These are phyloP conservation scores for Masnerella sp. DNA, from an alignment of 2,888 invertebrate genomes.

Conservation along the genomic window DNA sequence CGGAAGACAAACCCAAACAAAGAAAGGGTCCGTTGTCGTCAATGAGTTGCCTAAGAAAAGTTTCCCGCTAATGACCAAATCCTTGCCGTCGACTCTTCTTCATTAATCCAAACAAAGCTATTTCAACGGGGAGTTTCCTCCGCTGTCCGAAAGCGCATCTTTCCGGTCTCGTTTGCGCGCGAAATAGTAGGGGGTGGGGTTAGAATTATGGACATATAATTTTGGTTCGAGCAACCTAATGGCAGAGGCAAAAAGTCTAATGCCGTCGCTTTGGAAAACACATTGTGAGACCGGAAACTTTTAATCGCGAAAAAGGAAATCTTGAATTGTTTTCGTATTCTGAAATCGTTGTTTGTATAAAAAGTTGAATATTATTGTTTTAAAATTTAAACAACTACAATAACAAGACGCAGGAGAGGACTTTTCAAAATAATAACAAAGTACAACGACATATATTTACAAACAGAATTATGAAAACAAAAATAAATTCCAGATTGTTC, in stretches of 20 bases:
- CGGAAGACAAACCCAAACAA: constrained; percentile 50
- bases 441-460: no score
- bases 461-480: no score
- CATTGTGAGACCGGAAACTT: background rate
- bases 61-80: constrained; percentile 67
- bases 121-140: constrained; percentile 60
- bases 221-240: constrained; percentile 22
- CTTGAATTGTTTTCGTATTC: no score
- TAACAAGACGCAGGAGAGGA: no score
- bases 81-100: constrained; percentile 63
- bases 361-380: no score
- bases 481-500: no score
- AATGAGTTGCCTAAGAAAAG: constrained; percentile 60
- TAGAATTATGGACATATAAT: constrained; percentile 17
- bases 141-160: constrained; percentile 31
- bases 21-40: constrained; percentile 62
- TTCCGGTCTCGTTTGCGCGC: constrained; percentile 17
- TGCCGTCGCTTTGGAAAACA: constrained; percentile 25
- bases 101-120: constrained; percentile 68
- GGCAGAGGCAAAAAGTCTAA: constrained; percentile 11
- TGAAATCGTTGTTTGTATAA: no score
- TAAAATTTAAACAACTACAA: no score
- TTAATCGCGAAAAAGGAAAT: no score
- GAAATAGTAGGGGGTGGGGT: constrained; percentile 3
- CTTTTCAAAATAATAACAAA: no score